Evolutionary conservation across 2,888 invertebrate species (phyloP), one percentile per base, ranked within the genome.

Genomic region (Drosophila greeni): DNA sequence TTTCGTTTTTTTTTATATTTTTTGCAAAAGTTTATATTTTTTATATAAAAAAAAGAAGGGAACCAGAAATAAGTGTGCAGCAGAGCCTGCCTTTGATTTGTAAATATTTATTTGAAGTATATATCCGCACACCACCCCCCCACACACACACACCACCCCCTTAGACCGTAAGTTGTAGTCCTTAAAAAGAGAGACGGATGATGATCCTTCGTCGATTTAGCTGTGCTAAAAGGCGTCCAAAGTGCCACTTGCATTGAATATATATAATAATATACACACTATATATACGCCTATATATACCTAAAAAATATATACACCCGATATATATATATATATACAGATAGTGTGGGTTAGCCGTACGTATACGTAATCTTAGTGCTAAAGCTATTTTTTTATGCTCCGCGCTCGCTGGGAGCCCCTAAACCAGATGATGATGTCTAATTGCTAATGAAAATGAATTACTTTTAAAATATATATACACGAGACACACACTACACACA

Each of bases 71-170:
- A 45, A 47, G 42, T 42, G 49, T 51, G 55, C 34, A 26, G 18
- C 2, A 20, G 20, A 39, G 39, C 47, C 18, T 34, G 45, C 57
- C 57, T 62, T 65, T 80, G 81, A 73, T 82, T 77, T 79, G 78
- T 79, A 79, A 79, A 79, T 79, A 79, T 79, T 79, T 82, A 82
- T 79, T 82, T 82, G 75, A 82, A 79, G 66, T 72, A 56, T 55
- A 18, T 47, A 47, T 29, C 45, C 29, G 66, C 43, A 53, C 56
- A 65, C 61, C 40, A 55, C 51, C 29, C 56, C 47, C 42, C 48
- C 61, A 58, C 57, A 49, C 56, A 58, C 24, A 68, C 36, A 59
- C 57, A 72, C 66, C 42, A 42, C 42, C 52, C 26, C 42, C 24
- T 3, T 53, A 57, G 53, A 39, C 24, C 51, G 29, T 67, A 67